Evolutionary conservation across 2,888 invertebrate species (phyloP).

Genomic region (Stegophylla sp.): DNA sequence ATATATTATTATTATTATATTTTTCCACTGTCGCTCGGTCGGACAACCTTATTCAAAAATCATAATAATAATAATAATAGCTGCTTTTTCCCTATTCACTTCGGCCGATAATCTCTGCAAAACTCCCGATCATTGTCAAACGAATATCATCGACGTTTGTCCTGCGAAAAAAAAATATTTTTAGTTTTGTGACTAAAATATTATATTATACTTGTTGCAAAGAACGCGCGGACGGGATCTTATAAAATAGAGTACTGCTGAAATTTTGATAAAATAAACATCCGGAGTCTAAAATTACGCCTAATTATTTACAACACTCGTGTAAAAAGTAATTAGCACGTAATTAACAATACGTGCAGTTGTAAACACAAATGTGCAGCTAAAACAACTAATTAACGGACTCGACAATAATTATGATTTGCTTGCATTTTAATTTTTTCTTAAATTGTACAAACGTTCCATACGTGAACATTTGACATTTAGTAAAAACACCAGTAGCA

Average conservation of each 20-base stretch:
- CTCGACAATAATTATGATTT: too few relatives aligned
- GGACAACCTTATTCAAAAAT: not conserved
- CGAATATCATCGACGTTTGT: slow-evolving; percentile 8
- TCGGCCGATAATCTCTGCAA: not conserved
- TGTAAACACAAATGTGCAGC: too few relatives aligned
- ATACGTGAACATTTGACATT: too few relatives aligned
- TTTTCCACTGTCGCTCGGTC: not conserved
- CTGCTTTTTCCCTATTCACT: not conserved
- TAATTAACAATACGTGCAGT: too few relatives aligned
- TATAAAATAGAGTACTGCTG: not conserved
- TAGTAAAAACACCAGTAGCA: too few relatives aligned
- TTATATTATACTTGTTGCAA: too few relatives aligned
- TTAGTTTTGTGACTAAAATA: not conserved
- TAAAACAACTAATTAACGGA: too few relatives aligned
- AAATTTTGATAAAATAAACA: not conserved
- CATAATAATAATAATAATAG: too few relatives aligned
- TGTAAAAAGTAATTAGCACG: too few relatives aligned
- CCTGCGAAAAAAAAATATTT: not conserved
- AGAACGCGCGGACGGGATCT: not conserved
- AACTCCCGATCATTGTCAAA: not conserved
- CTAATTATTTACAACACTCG: not conserved
- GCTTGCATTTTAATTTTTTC: too few relatives aligned
- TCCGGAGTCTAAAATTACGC: not conserved
- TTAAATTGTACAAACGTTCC: too few relatives aligned
- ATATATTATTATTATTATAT: not conserved